A percentile compares a stretch with the other conserved stretches of the same genome.
phyloP scores from a whole-genome alignment of 2,113 vertebrate genomes.

The Lamprologus speciosus region DNA sequence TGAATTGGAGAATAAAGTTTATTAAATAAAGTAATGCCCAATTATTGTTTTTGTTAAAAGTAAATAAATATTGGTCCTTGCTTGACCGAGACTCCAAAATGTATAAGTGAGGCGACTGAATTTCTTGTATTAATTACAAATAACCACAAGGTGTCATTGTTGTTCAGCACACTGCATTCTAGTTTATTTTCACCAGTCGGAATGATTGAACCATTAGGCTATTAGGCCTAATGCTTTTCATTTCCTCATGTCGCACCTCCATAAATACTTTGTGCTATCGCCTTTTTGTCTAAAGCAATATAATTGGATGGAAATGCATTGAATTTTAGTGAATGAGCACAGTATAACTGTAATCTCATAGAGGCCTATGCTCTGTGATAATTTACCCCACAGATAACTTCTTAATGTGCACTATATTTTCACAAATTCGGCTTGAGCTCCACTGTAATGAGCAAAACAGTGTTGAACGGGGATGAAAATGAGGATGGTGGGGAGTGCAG shows the following conservation, averaged over 20 bases:
- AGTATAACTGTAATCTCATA: not conserved
- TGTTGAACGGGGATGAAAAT: not conserved
- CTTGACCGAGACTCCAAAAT: not conserved
- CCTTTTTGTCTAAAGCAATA: not conserved
- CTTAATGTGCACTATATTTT: not conserved
- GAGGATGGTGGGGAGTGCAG: not conserved
- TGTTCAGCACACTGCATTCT: not conserved
- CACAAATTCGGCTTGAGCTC: not conserved
- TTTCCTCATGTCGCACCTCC: not conserved
- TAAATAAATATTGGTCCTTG: not conserved
- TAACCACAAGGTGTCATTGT: constrained; percentile 43
- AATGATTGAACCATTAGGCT: not conserved
- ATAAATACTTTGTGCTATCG: not conserved
- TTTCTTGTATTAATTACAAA: not conserved
- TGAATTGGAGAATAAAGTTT: not conserved
- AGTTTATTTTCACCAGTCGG: not conserved
- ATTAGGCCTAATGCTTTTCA: not conserved
- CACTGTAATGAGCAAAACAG: not conserved
- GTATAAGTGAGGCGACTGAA: not conserved
- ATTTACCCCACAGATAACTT: not conserved
- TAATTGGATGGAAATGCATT: not conserved
- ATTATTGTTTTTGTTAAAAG: not conserved
- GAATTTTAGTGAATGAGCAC: not conserved
- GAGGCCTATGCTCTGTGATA: not conserved
- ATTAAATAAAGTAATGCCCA: not conserved